Evolutionary conservation across 2,113 vertebrate genomes (phyloP), one percentile per base, ranked within the genome.

Genomic region (Chloebia gouldiae): DNA sequence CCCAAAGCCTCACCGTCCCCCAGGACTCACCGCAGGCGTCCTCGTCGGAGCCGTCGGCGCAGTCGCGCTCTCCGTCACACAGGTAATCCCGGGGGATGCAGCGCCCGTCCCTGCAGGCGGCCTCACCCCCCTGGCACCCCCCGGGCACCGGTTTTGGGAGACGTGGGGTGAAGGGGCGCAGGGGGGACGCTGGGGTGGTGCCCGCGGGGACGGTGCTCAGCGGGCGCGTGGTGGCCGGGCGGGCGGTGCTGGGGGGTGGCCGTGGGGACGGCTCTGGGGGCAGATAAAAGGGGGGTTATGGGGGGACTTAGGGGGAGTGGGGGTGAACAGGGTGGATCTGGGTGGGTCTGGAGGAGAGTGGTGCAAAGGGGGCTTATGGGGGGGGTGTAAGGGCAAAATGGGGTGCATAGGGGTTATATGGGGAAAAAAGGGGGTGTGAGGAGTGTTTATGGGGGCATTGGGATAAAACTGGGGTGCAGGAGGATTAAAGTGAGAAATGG

Each of bases 91-190:
- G 42, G 54, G 91, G 73, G 8, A 92, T 1, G 6, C 91, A 92
- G 80, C 12, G 91, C 66, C 91, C 91, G 1, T 92, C 66, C 45
- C 53, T 31, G 15, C 91, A 92, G 40, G 79, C 11, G 4, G 47
- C 72, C 69, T 92, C 91, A 0, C 72, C 71, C 39, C 13, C 25
- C 31, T 0, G 84, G 84, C 90, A 88, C 9, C 50, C 78, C 3
- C 44, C 15, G 0, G 7, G 7, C 1, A 1, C 4, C 0, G 33
- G 54, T 13, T 17, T 69, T 1, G 37, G 54, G 54, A 49, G 76
- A 0, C 33, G 69, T 1, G 47, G 54, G 68, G 82, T 86, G 68
- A 60, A 15, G 39, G 53, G 81, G 20, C 16, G 88, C 20, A 22
- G 88, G 3, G 16, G 13, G 4, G 61, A 15, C 0, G 37, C 27